phyloP scores from a whole-genome alignment of 2,113 vertebrate genomes.

The Speoplatyrhinus poulsoni region DNA sequence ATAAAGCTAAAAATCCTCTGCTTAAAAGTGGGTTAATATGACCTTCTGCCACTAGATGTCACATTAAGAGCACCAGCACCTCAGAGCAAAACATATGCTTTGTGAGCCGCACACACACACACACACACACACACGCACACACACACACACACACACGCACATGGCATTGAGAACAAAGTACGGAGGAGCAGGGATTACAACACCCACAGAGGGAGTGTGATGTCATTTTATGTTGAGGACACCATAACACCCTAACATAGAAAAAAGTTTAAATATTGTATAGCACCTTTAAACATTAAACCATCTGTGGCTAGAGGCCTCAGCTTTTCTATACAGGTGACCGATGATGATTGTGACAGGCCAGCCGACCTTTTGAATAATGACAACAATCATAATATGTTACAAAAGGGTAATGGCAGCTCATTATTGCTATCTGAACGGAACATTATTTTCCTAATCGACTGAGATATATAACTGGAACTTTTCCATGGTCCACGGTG shows the following conservation, averaged over 20 bases:
- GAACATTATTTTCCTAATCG: conserved; percentile 47
- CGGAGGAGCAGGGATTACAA: too few species aligned
- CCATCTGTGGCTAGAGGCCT: conserved; percentile 6
- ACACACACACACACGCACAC: too few species aligned
- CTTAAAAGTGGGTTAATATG: background rate
- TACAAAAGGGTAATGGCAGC: conserved; percentile 45
- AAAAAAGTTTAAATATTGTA: too few species aligned
- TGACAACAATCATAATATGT: conserved; percentile 31
- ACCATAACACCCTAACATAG: too few species aligned
- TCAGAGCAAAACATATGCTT: too few species aligned
- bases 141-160: too few species aligned
- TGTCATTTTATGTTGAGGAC: too few species aligned
- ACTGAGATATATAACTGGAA: conserved; percentile 37
- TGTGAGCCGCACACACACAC: too few species aligned
- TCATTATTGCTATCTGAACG: conserved; percentile 44
- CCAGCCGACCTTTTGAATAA: conserved; percentile 40
- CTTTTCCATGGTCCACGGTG: conserved; percentile 34
- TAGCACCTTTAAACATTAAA: background rate
- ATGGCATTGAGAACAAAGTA: too few species aligned
- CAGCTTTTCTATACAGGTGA: conserved; percentile 27
- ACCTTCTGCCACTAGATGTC: too few species aligned
- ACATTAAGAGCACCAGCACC: too few species aligned
- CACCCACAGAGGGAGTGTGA: too few species aligned
- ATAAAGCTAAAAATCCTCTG: background rate
- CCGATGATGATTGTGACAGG: conserved; percentile 33